phyloP scores from a whole-genome alignment of 2,797 vertebrate genomes.

The Hephaestus fuliginosus region DNA sequence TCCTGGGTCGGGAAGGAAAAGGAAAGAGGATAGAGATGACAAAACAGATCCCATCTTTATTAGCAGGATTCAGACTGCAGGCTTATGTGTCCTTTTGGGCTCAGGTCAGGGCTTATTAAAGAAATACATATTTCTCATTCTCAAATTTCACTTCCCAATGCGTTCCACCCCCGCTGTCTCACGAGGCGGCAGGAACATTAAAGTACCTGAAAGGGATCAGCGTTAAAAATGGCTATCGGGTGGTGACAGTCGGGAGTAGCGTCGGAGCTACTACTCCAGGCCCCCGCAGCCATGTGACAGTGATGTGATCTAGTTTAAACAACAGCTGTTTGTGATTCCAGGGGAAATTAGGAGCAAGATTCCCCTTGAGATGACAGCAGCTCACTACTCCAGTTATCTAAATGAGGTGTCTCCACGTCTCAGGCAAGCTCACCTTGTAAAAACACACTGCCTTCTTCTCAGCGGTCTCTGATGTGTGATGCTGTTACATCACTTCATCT shows the following conservation, averaged over 20 bases:
- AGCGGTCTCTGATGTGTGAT: constrained; percentile 45
- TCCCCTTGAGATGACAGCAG: constrained; percentile 90
- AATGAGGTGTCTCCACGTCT: constrained; percentile 87
- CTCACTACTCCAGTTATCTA: constrained; percentile 88
- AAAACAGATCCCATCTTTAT: constrained; percentile 72
- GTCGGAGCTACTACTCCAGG: constrained; percentile 87
- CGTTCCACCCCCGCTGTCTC: constrained; percentile 60
- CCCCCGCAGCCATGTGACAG: constrained; percentile 90
- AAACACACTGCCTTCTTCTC: constrained; percentile 57
- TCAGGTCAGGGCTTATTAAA: constrained; percentile 66
- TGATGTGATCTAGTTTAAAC: constrained; percentile 92
- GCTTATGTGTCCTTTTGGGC: constrained; percentile 63
- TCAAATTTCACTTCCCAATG: constrained; percentile 45
- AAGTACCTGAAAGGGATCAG: constrained; percentile 80
- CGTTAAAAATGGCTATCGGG: constrained; percentile 80
- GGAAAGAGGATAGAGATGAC: constrained; percentile 55
- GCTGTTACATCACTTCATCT: constrained; percentile 50
- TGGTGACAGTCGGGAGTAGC: constrained; percentile 79
- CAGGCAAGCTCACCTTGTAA: constrained; percentile 59
- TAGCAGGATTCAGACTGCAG: constrained; percentile 53
- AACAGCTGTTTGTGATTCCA: constrained; percentile 96
- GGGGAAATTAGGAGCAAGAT: constrained; percentile 95
- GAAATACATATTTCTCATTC: constrained; percentile 62
- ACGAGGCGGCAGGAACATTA: constrained; percentile 66
- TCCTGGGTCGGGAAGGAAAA: constrained; percentile 62